Evolutionary conservation across 2,113 vertebrate species (phyloP).

Genomic region (Salminus brasiliensis): DNA sequence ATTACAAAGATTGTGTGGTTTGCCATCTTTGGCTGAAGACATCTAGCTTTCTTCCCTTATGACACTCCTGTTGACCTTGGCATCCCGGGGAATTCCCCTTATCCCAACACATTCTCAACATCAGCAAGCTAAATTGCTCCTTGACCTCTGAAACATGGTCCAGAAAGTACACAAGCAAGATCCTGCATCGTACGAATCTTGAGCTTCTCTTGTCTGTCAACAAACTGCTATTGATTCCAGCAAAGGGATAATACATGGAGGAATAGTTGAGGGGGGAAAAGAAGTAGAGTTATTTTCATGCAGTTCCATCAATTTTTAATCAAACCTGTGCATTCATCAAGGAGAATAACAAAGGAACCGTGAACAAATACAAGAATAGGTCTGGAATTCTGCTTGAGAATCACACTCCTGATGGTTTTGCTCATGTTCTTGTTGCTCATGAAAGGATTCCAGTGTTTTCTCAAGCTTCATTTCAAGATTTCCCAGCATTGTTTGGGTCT

Average conservation of each 20-base stretch:
- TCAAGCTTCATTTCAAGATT: too few species aligned
- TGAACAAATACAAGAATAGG: neutral
- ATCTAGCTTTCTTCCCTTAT: neutral
- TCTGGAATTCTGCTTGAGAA: neutral
- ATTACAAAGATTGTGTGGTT: too few species aligned
- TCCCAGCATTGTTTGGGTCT: too few species aligned
- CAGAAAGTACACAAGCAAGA: neutral
- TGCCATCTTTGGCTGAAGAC: neutral
- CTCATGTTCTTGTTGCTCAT: neutral
- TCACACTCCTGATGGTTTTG: neutral
- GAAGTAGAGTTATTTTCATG: neutral
- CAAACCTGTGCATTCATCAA: neutral
- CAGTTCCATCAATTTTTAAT: neutral
- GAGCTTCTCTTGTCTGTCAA: neutral
- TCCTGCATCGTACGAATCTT: neutral
- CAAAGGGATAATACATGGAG: neutral
- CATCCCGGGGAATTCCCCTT: neutral
- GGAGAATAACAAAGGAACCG: neutral
- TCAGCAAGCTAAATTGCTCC: neutral
- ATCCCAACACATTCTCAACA: neutral
- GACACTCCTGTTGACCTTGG: neutral
- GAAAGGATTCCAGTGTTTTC: too few species aligned
- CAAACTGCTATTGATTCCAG: neutral
- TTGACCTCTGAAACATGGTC: neutral
- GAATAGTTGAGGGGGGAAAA: neutral